Evolutionary conservation across 2,888 invertebrate genomes (phyloP).

Genomic region (Monochamus alternatus): DNA sequence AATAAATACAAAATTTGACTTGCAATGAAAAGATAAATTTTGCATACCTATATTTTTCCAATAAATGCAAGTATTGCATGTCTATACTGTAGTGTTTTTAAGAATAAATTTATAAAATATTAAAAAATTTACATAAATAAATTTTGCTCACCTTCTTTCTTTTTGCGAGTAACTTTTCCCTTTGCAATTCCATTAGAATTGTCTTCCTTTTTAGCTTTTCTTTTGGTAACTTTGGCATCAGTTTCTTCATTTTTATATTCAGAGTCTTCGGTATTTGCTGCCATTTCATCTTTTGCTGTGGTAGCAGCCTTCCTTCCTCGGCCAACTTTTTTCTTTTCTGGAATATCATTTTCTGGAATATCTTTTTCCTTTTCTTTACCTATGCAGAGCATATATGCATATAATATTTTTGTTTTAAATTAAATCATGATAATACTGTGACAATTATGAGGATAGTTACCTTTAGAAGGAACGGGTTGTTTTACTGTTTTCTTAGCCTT

Average conservation of each 20-base stretch:
- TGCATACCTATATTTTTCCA: too few relatives aligned
- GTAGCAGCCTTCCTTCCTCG: slow-evolving; percentile 12
- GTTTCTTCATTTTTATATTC: not conserved
- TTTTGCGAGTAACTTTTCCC: slow-evolving; percentile 74
- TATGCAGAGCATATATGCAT: not conserved
- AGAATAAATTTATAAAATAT: not conserved
- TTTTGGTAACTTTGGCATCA: not conserved
- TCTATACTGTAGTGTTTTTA: too few relatives aligned
- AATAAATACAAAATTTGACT: too few relatives aligned
- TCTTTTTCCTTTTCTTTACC: slow-evolving; percentile 5
- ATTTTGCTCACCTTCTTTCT: slow-evolving; percentile 25
- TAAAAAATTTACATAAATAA: not conserved
- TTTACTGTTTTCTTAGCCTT: slow-evolving; percentile 3
- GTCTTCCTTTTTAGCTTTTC: slow-evolving; percentile 19
- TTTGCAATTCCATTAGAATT: slow-evolving; percentile 34
- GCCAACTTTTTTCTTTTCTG: slow-evolving; percentile 53
- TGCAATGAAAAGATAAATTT: too few relatives aligned
- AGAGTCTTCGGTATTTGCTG: not conserved
- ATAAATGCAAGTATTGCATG: too few relatives aligned
- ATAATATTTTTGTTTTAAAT: too few relatives aligned
- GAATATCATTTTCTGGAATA: not conserved
- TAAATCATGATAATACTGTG: not conserved
- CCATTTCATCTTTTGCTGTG: slow-evolving; percentile 33
- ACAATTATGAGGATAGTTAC: not conserved
- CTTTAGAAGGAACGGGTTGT: slow-evolving; percentile 14